Percentiles rank a stretch among this genome's conserved stretches.
These are phyloP conservation scores for Apantesis nais DNA, from an alignment of 2,888 invertebrate species.

Conservation along the genomic window DNA sequence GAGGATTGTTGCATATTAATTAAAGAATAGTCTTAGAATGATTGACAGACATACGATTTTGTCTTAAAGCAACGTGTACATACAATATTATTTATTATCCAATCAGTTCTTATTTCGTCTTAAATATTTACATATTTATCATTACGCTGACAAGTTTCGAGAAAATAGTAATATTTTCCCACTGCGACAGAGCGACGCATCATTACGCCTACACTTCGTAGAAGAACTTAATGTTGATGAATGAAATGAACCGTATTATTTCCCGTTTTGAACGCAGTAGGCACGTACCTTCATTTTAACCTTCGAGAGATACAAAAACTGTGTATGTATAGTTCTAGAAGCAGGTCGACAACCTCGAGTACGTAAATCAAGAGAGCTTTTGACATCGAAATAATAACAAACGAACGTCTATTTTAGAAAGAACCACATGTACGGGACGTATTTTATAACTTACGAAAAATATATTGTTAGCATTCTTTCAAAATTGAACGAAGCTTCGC, in stretches of 20 bases:
- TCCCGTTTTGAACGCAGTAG: constrained; percentile 77
- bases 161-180: constrained; percentile 17
- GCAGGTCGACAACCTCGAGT: constrained; percentile 74
- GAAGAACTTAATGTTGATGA: constrained; percentile 53
- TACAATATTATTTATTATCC: background rate
- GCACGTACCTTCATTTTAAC: constrained; percentile 71
- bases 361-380: constrained; percentile 67
- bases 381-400: constrained; percentile 40
- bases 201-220: constrained; percentile 38
- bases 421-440: constrained; percentile 20
- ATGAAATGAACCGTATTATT: constrained; percentile 81
- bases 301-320: constrained; percentile 71
- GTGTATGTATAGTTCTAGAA: constrained; percentile 60
- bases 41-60: background rate
- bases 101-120: background rate
- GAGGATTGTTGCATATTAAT: too few species aligned
- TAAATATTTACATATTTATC: background rate
- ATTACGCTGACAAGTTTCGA: background rate
- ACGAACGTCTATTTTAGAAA: constrained; percentile 34
- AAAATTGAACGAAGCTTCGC: background rate
- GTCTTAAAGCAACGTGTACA: background rate
- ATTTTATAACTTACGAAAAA: constrained; percentile 23
- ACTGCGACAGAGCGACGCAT: constrained; percentile 26
- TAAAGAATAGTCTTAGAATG: background rate
- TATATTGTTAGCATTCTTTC: background rate